Percentiles rank a stretch among this genome's conserved stretches.
These are phyloP conservation scores for Galeopsomyia nigrocyanea DNA, from an alignment of 2,888 invertebrate genomes.

Conservation along the genomic window DNA sequence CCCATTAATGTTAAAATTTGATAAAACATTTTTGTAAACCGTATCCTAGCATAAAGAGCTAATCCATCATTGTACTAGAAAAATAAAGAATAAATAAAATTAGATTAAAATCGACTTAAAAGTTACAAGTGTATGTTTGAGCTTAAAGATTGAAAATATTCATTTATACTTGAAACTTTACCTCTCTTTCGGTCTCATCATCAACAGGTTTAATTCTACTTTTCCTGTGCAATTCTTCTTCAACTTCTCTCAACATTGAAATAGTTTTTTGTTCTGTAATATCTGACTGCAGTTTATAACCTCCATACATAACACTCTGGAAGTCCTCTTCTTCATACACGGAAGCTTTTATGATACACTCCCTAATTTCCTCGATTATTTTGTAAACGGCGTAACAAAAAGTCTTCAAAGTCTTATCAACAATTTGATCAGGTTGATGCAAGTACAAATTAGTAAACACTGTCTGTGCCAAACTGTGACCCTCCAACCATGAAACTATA, in stretches of 20 bases:
- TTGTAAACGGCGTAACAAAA: slow-evolving; percentile 92
- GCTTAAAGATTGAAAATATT: too few relatives aligned
- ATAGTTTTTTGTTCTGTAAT: slow-evolving; percentile 85
- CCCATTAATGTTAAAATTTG: slow-evolving; percentile 82
- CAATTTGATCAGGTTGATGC: slow-evolving; percentile 89
- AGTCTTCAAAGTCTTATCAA: slow-evolving; percentile 85
- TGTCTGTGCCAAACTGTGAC: slow-evolving; percentile 96
- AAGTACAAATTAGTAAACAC: slow-evolving; percentile 96
- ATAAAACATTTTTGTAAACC: slow-evolving; percentile 89
- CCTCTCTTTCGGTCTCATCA: slow-evolving; percentile 68
- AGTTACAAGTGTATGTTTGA: too few relatives aligned
- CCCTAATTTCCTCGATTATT: slow-evolving; percentile 88
- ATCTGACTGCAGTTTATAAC: slow-evolving; percentile 86
- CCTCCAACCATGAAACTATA: slow-evolving; percentile 97
- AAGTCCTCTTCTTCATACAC: slow-evolving; percentile 98
- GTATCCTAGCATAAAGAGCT: slow-evolving; percentile 84
- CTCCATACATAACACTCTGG: slow-evolving; percentile 92
- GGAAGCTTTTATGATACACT: slow-evolving; percentile 87
- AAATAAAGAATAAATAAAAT: slow-evolving; percentile 35
- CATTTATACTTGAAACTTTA: slow-evolving; percentile 49
- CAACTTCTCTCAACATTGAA: slow-evolving; percentile 88
- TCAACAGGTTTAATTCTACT: slow-evolving; percentile 73
- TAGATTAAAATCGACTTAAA: slow-evolving; percentile 20
- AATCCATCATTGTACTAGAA: slow-evolving; percentile 73
- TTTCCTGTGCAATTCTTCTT: slow-evolving; percentile 87